Base-by-base conservation (phyloP, 2,888 invertebrate genomes). In the Dasypolia templi region DNA sequence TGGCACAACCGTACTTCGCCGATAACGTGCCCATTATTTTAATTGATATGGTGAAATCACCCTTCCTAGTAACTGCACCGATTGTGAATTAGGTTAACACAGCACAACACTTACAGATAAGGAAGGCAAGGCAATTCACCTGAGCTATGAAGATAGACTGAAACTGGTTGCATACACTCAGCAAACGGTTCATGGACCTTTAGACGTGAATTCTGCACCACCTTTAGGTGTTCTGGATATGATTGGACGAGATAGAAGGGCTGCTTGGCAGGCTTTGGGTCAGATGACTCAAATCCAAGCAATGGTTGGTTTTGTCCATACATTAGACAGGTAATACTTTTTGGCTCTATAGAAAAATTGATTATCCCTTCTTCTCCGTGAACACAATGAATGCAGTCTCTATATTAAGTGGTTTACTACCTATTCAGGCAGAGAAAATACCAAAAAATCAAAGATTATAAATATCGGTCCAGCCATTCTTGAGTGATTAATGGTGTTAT, bases 41-140 rank as follows among this genome's bases (percentile, higher is more conserved):
- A 66, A 72, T 73, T 72, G 77, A 53, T 75, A 63, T 49, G 39
- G n/a, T 63, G 42, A 32, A 53, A 35, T 65, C 46, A 65, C 26
- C 68, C 58, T 83, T 77, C 61, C 22, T 78, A 59, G 39, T 75
- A 61, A 63, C 14, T 75, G 35, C 11, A 66, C 6, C 46, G 66
- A 75, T 78, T 77, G 42, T 35, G 26, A 53, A 58, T 61, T 49
- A 49, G 11, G 17, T 32, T 53, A 70, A 70, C 62, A 62, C 32
- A 51, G 14, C 26, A 73, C 14, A 61, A 58, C 58, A 61, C 53
- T 84, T 96, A 26, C 94, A 99, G 99, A 99, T 93, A 99, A 99
- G 96, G 98, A 99, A 95, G 99, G 99, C n/a, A 99, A 99, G 96
- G 99, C 99, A 4, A 97, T 99, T 64, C 99, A 99, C 90, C 96